Base-by-base conservation (phyloP, 2,888 invertebrate genomes). In the Seira musarum region DNA sequence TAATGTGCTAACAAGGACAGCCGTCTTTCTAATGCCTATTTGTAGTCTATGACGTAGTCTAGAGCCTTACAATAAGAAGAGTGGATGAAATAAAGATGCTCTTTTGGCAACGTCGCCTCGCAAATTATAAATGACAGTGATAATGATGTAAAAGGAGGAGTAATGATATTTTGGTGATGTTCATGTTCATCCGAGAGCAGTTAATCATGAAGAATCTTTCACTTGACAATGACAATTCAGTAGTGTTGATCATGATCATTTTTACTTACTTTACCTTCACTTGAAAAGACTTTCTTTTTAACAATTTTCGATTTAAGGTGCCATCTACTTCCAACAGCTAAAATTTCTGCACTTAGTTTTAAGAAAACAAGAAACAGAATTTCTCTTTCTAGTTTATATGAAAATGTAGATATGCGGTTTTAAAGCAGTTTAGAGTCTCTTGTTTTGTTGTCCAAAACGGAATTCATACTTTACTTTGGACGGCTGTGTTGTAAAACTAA, bases 161-260 rank as follows among this genome's bases (percentile, higher is more conserved):
- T 40, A 40, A 40, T 40, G 40, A 40, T 40, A 13, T 40, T 40
- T 40, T n/a, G n/a, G n/a, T n/a, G n/a, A n/a, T n/a, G n/a, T n/a
- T n/a, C n/a, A n/a, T n/a, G n/a, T n/a, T n/a, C n/a, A n/a, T 8
- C 13, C 13, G 53, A 53, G 63, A 64, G 24, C 61, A 49, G 65
- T 70, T 70, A 70, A 77, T 77, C 68, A 77, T 77, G 70, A 77
- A 53, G 57, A 77, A 77, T 77, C 60, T 70, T 77, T 70, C 35
- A 66, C 40, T 64, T 40, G 40, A 35, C 53, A 30, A 15, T 25
- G 40, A 40, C n/a, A n/a, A n/a, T n/a, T n/a, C n/a, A n/a, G n/a
- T n/a, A 30, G 68, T 21, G 57, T 66, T 77, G 40, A 71, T 66
- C 70, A 77, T 21, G 30, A 63, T 57, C 40, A 17, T 64, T 75